Evolutionary conservation across 1,140 invertebrate genomes (phyloP).

Genomic region (Drosophila burlai): DNA sequence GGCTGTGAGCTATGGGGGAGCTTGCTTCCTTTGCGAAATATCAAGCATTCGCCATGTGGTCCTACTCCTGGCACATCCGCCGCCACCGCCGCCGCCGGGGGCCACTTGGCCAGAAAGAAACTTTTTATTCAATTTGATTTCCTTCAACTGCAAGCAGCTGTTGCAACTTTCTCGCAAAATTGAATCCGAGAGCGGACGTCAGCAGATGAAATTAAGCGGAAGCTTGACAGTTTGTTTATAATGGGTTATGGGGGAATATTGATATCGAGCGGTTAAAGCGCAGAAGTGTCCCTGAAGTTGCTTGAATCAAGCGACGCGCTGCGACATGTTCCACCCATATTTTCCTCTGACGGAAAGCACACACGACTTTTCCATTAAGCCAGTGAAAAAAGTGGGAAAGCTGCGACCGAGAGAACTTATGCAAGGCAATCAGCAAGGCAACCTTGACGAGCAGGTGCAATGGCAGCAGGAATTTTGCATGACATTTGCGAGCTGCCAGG

Average conservation of each 20-base stretch:
- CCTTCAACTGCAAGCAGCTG: slow-evolving; percentile 44
- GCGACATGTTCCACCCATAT: background rate
- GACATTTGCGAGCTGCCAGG: slow-evolving; percentile 61
- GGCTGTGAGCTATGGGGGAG: slow-evolving; percentile 3
- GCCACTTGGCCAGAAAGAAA: slow-evolving; percentile 38
- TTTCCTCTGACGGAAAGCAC: slow-evolving; percentile 21
- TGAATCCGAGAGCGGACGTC: slow-evolving; percentile 34
- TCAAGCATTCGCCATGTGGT: slow-evolving; percentile 61
- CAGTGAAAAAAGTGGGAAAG: background rate
- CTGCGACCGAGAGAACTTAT: slow-evolving; percentile 25
- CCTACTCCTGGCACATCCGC: slow-evolving; percentile 41
- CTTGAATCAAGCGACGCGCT: slow-evolving; percentile 1
- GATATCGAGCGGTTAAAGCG: slow-evolving; percentile 16
- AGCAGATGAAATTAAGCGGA: slow-evolving; percentile 46
- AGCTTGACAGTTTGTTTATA: slow-evolving; percentile 30
- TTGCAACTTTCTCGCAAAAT: slow-evolving; percentile 46
- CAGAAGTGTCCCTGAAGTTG: background rate
- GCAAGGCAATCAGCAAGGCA: slow-evolving; percentile 61
- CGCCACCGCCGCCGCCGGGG: slow-evolving; percentile 16
- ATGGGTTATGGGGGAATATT: slow-evolving; percentile 27
- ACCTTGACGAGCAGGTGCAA: slow-evolving; percentile 50
- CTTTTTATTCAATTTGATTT: slow-evolving; percentile 51
- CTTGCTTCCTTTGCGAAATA: slow-evolving; percentile 46
- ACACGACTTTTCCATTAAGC: slow-evolving; percentile 66
- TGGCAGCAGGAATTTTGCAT: slow-evolving; percentile 19